These are phyloP conservation scores for Melinaea marsaeus DNA, from an alignment of 2,888 invertebrate species.

Conservation along the genomic window DNA sequence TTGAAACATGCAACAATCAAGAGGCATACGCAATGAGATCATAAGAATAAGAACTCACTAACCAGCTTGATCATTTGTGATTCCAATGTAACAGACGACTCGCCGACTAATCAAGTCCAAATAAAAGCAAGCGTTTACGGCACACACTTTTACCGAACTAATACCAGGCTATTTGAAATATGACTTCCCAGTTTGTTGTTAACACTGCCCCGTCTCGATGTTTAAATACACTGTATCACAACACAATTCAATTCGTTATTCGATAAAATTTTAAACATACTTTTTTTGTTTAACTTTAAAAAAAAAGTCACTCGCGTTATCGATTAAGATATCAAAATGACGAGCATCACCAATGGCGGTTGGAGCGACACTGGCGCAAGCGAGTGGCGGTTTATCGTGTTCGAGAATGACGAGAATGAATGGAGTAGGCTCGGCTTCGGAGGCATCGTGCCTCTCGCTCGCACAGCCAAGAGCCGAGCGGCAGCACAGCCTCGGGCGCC, in stretches of 20 bases:
- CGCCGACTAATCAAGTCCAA: conserved; percentile 62
- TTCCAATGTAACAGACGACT: conserved; percentile 46
- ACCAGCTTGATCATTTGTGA: conserved; percentile 71
- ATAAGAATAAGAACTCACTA: conserved; percentile 40
- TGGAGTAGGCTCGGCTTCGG: conserved; percentile 41
- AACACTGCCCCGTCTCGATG: conserved; percentile 57
- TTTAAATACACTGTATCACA: conserved; percentile 57
- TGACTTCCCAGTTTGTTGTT: conserved; percentile 66
- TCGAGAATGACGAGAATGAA: conserved; percentile 58
- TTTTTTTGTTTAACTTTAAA: conserved; percentile 42
- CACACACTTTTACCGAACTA: conserved; percentile 74
- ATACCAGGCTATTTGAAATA: conserved; percentile 65
- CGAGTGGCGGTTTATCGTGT: conserved; percentile 11
- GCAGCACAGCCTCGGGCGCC: conserved; percentile 41
- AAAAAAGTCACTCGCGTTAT: conserved; percentile 48
- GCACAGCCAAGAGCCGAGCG: neutral
- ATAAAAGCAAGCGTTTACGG: conserved; percentile 67
- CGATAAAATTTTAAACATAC: conserved; percentile 46
- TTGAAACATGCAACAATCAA: conserved; percentile 7
- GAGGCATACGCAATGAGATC: neutral
- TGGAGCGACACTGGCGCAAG: conserved; percentile 61
- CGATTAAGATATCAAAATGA: conserved; percentile 40
- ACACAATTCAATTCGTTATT: conserved; percentile 60
- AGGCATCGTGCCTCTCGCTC: conserved; percentile 58
- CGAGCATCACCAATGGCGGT: conserved; percentile 52